A percentile compares a stretch with the other conserved stretches of the same genome.
Conservation (phyloP, 2,888 invertebrate genomes). For the Lepidocyrtoides sp. region DNA sequence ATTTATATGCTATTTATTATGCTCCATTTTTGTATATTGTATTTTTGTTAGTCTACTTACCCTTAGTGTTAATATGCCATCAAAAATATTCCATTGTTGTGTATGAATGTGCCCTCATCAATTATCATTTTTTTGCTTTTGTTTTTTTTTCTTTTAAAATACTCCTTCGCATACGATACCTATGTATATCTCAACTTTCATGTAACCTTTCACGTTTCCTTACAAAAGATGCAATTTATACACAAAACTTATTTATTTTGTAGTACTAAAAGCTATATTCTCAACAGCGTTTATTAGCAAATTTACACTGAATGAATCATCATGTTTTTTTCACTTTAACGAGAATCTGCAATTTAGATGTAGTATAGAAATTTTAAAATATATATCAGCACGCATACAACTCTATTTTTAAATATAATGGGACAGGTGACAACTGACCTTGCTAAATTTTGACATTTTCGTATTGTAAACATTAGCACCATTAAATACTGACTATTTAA, state of each 20-base stretch:
- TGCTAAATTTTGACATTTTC: neutral
- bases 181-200: neutral
- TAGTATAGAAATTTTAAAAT: too few relatives aligned
- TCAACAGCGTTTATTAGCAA: neutral
- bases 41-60: neutral
- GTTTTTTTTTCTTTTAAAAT: neutral
- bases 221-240: neutral
- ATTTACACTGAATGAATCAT: neutral
- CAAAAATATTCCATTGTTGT: constrained; percentile 60
- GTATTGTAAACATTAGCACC: neutral
- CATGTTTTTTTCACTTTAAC: neutral
- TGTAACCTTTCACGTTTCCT: neutral
- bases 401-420: too few relatives aligned
- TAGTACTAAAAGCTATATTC: neutral
- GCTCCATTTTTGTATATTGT: neutral
- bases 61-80: neutral
- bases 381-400: too few relatives aligned
- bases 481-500: neutral
- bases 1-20: neutral
- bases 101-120: constrained; percentile 41
- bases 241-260: neutral
- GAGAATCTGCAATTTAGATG: too few relatives aligned
- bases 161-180: neutral
- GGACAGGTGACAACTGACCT: constrained; percentile 29
- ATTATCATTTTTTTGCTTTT: neutral